Percentiles rank a stretch among this genome's conserved stretches.
phyloP scores from a whole-genome alignment of 2,113 vertebrate genomes.

The Corapipo altera region DNA sequence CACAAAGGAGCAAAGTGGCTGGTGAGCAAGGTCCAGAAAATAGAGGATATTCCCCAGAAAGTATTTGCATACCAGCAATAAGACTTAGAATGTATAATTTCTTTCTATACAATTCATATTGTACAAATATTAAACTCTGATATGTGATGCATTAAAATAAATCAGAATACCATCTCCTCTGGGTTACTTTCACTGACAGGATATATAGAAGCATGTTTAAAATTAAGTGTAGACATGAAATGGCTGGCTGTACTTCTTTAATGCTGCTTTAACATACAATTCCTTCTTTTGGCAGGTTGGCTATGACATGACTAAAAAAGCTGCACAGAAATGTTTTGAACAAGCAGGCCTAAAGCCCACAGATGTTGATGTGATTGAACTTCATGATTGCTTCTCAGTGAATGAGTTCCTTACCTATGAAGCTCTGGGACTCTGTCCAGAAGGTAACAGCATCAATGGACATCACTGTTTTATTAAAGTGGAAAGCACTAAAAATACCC shows the following conservation, averaged over 20 bases:
- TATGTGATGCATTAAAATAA: not conserved
- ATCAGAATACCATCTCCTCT: not conserved
- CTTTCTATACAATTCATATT: not conserved
- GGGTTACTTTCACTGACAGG: not conserved
- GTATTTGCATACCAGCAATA: not conserved
- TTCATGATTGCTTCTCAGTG: conserved; percentile 95
- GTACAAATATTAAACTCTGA: not conserved
- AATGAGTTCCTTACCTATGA: conserved; percentile 96
- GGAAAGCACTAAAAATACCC: not conserved
- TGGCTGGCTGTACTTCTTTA: not conserved
- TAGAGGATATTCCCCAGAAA: not conserved
- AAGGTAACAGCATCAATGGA: conserved; percentile 75
- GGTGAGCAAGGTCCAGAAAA: not conserved
- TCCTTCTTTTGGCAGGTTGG: conserved; percentile 79
- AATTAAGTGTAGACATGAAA: not conserved
- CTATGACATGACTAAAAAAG: conserved; percentile 87
- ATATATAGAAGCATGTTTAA: not conserved
- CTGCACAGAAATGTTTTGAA: conserved; percentile 84
- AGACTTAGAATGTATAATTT: not conserved
- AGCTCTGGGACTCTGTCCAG: conserved; percentile 90
- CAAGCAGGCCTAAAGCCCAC: conserved; percentile 79
- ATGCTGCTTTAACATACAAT: not conserved
- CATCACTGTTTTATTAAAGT: not conserved
- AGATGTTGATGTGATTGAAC: conserved; percentile 91
- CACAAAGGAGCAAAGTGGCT: not conserved